Conservation (phyloP, 2,797 vertebrate species). For the Acestrorhynchus altus region DNA sequence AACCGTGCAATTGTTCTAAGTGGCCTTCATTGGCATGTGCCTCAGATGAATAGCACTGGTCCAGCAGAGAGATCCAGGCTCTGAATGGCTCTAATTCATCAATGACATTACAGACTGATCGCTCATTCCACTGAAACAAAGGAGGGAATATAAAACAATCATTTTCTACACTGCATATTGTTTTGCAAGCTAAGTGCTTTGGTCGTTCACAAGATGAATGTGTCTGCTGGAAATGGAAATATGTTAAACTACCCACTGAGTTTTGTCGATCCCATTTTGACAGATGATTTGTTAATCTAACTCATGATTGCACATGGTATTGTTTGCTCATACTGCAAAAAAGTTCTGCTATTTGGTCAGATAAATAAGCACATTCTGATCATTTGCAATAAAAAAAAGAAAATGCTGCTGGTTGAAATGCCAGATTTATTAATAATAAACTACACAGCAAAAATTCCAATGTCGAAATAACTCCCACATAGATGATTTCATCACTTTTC, state of each 20-base stretch:
- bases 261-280: constrained; percentile 51
- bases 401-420: neutral
- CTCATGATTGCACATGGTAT: constrained; percentile 46
- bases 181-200: constrained; percentile 54
- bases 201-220: constrained; percentile 56
- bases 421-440: constrained; percentile 4
- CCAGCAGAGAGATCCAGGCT: constrained; percentile 29
- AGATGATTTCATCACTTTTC: too few relatives aligned
- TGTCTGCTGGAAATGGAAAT: constrained; percentile 55
- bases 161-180: constrained; percentile 53
- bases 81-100: constrained; percentile 48
- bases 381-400: neutral
- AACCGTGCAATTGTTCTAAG: constrained; percentile 42
- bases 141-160: constrained; percentile 52
- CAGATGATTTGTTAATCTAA: constrained; percentile 57
- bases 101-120: constrained; percentile 48
- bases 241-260: constrained; percentile 44
- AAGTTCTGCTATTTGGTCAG: constrained; percentile 25
- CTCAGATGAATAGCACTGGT: constrained; percentile 34
- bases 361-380: constrained; percentile 23
- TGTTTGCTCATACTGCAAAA: constrained; percentile 39
- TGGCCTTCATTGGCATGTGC: constrained; percentile 43
- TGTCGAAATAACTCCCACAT: too few relatives aligned
- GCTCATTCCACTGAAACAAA: constrained; percentile 34
- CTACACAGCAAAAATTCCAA: too few relatives aligned